A percentile compares a stretch with the other conserved stretches of the same genome.
Conservation (phyloP, 2,797 vertebrate genomes). For the Merluccius polli region DNA sequence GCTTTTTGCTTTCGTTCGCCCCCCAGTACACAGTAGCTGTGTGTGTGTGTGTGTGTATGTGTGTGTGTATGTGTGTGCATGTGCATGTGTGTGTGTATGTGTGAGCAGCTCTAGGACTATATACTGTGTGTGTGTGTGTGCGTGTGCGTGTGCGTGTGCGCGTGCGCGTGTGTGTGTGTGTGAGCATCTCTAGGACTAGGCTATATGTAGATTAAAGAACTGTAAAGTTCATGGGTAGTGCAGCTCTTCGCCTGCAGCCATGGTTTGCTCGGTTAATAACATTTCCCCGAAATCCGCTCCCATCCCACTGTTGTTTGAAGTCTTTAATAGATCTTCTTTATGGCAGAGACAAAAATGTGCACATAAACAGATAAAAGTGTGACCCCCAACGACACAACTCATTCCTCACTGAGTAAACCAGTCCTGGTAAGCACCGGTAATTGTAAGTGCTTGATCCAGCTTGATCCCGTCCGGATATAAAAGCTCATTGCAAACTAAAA, state of each 20-base stretch:
- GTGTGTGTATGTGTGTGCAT: neutral
- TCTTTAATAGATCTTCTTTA: neutral
- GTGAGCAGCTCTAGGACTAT: too few relatives aligned
- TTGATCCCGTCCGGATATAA: neutral
- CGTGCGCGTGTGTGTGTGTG: neutral
- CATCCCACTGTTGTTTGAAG: neutral
- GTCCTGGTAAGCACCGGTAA: neutral
- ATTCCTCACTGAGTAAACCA: neutral
- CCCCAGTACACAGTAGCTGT: too few relatives aligned
- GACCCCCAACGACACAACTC: neutral
- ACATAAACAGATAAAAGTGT: neutral
- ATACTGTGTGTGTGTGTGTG: neutral
- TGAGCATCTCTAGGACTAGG: neutral
- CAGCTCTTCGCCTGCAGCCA: neutral
- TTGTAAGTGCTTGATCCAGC: neutral
- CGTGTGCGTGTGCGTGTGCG: too few relatives aligned
- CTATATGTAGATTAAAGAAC: neutral
- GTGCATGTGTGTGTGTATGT: too few relatives aligned
- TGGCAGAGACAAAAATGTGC: neutral
- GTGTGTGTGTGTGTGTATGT: neutral
- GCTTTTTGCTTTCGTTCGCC: too few relatives aligned
- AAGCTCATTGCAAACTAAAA: neutral
- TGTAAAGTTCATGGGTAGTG: neutral
- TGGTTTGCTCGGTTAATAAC: neutral
- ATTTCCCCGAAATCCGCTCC: neutral